Evolutionary conservation across 2,113 vertebrate species (phyloP).

Genomic region (Apeltes quadracus): DNA sequence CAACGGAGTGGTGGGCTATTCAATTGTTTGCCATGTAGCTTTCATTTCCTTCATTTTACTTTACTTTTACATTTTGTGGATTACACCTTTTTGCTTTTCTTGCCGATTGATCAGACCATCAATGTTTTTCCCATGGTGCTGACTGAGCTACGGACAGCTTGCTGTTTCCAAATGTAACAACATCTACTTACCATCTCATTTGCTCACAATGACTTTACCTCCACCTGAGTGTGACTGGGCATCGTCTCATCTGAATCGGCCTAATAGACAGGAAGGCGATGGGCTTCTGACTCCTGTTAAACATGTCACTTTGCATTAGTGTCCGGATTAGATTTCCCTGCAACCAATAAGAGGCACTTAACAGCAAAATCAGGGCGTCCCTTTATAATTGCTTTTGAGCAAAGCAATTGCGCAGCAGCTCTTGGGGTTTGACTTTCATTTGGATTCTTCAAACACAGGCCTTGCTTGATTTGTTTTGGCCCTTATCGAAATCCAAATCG

Average conservation of each 20-base stretch:
- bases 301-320: constrained; percentile 66
- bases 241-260: constrained; percentile 39
- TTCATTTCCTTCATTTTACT: background rate
- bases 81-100: background rate
- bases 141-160: background rate
- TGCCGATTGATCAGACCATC: background rate
- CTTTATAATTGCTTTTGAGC: constrained; percentile 68
- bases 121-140: background rate
- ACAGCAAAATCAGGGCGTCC: constrained; percentile 69
- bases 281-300: constrained; percentile 56
- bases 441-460: constrained; percentile 49
- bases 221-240: constrained; percentile 18
- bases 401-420: constrained; percentile 66
- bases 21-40: constrained; percentile 17
- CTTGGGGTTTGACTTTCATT: constrained; percentile 57
- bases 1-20: constrained; percentile 5
- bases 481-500: constrained; percentile 38
- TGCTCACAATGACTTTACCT: no score
- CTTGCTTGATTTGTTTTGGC: constrained; percentile 53
- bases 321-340: constrained; percentile 56
- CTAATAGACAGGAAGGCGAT: constrained; percentile 64
- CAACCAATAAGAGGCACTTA: constrained; percentile 65
- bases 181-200: no score
- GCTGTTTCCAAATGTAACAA: background rate
- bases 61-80: background rate